Evolutionary conservation across 2,888 invertebrate species (phyloP).

Genomic region (Polyommatus iphigenia): DNA sequence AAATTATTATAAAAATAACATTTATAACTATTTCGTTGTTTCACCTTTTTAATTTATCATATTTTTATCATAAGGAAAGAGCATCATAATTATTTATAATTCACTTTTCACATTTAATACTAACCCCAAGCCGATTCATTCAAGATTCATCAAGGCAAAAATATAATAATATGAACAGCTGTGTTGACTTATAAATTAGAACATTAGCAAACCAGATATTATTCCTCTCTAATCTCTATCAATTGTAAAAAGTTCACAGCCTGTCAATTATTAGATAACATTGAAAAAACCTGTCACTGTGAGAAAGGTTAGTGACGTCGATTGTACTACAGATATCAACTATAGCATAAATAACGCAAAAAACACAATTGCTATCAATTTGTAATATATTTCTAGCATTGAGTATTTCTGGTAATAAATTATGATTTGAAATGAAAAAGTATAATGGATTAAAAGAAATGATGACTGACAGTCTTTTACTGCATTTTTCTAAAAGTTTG

Average conservation of each 20-base stretch:
- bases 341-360: background rate
- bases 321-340: background rate
- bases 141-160: background rate
- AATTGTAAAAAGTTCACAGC: constrained; percentile 12
- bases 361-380: constrained; percentile 12
- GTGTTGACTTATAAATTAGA: background rate
- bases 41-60: too few relatives aligned
- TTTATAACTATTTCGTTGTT: too few relatives aligned
- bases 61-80: too few relatives aligned
- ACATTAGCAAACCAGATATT: constrained; percentile 5
- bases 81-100: background rate
- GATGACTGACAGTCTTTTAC: background rate
- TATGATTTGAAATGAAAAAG: background rate
- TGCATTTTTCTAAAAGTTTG: too few relatives aligned
- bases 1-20: too few relatives aligned
- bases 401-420: background rate
- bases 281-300: constrained; percentile 12
- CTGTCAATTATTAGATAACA: background rate
- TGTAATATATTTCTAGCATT: background rate
- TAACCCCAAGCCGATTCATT: too few relatives aligned
- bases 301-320: constrained; percentile 14
- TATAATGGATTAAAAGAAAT: background rate
- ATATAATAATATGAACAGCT: background rate
- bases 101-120: background rate
- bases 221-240: background rate